Evolutionary conservation across 2,888 invertebrate species (phyloP).

Genomic region (Macropis europaea): DNA sequence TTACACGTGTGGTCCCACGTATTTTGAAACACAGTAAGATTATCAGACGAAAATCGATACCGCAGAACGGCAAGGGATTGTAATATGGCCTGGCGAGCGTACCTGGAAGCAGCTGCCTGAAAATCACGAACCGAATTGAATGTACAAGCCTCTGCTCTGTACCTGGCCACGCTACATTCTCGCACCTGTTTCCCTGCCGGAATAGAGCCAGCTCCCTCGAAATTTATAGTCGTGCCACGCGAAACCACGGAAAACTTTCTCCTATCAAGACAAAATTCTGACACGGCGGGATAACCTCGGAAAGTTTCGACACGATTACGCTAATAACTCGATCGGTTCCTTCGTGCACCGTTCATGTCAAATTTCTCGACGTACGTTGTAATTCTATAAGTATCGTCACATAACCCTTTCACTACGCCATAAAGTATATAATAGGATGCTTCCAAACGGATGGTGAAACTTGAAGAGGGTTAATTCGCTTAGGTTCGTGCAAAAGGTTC

Average conservation of each 20-base stretch:
- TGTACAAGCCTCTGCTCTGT: neutral
- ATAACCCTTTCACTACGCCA: no score
- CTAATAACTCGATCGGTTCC: neutral
- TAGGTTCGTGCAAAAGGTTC: no score
- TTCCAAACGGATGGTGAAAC: no score
- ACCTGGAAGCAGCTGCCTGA: neutral
- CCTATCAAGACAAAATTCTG: conserved; percentile 27
- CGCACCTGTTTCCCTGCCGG: conserved; percentile 35
- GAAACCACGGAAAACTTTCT: conserved; percentile 53
- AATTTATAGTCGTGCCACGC: conserved; percentile 40
- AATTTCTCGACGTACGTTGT: neutral
- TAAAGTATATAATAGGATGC: no score
- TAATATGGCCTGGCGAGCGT: neutral
- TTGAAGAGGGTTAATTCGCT: no score
- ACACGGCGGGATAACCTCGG: neutral
- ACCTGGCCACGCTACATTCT: neutral
- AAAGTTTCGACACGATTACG: neutral
- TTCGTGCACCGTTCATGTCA: neutral
- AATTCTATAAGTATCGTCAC: no score
- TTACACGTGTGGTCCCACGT: no score
- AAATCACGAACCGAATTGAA: conserved; percentile 8
- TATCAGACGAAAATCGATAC: no score
- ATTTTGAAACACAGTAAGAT: no score
- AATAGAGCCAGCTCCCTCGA: conserved; percentile 14
- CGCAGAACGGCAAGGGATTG: neutral